Evolutionary conservation across 2,888 invertebrate species (phyloP), one percentile per base, ranked within the genome.

Genomic region (Caenorhabditis angaria): DNA sequence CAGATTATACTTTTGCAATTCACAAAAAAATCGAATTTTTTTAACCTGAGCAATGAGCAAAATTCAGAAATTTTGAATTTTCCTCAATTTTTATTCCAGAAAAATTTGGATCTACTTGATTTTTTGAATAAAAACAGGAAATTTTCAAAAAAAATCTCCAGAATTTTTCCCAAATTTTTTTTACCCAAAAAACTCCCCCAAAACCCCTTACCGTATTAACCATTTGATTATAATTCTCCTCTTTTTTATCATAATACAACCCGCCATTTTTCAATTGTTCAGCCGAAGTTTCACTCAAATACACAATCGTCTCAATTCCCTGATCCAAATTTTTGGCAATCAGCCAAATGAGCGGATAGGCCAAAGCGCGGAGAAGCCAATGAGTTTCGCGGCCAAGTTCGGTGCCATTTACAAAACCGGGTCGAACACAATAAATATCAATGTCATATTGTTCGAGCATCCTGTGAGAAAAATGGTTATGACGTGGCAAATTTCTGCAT

Each of bases 241-340:
- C 77, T 22, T 70, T 67, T 25, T 66, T 65, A n/a, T 84, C 82
- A 67, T 81, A 77, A 70, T 93, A 94, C 84, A 93, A 91, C 77
- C 90, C 90, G 12, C 94, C 94, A 22, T 91, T 91, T 83, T 92
- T 75, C 29, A 86, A 91, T 0, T 91, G 91, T 20, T 89, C 88
- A 29, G 91, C 86, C 74, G 92, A 90, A 72, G 92, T 92, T 0
- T 92, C 91, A 0, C 93, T 93, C 87, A 93, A 93, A 88, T 92
- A 92, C 14, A 94, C 89, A 25, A 93, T 91, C 1, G 93, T 93
- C 88, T 94, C 92, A 0, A 92, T 91, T 53, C 94, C 94, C 93
- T 84, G 76, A 28, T 85, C 77, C 3, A 87, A 41, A 35, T 76
- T 73, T 47, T 83, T 83, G 6, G 86, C 76, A 53, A 87, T 48